Evolutionary conservation across 1,140 invertebrate species (phyloP).

Genomic region (Eumeta japonica): DNA sequence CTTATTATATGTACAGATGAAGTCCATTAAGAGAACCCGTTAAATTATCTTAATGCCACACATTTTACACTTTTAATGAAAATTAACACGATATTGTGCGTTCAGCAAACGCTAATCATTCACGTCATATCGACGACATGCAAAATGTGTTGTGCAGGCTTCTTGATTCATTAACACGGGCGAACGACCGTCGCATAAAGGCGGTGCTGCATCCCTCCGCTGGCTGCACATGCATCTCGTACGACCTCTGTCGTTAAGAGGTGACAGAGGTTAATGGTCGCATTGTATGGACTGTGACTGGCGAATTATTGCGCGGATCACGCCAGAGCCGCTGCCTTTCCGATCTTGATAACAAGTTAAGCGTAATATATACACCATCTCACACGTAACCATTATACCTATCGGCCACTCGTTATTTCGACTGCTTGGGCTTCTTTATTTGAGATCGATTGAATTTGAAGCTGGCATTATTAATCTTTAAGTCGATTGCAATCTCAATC

Average conservation of each 20-base stretch:
- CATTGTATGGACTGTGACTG: slow-evolving; percentile 33
- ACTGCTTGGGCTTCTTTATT: too few species aligned
- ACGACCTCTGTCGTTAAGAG: slow-evolving; percentile 45
- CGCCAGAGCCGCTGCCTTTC: too few species aligned
- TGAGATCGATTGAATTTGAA: too few species aligned
- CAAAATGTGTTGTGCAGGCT: slow-evolving; percentile 4
- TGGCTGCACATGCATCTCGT: slow-evolving; percentile 40
- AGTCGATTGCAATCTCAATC: too few species aligned
- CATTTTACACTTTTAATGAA: slow-evolving; percentile 45
- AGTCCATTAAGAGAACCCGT: too few species aligned
- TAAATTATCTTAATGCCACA: too few species aligned
- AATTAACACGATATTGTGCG: slow-evolving; percentile 49
- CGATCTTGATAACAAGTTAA: too few species aligned
- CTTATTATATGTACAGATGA: too few species aligned
- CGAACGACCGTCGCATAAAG: slow-evolving; percentile 43
- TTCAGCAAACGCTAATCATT: slow-evolving; percentile 36
- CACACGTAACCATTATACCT: too few species aligned
- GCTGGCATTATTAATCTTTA: too few species aligned
- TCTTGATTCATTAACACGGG: slow-evolving; percentile 51
- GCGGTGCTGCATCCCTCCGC: slow-evolving; percentile 35
- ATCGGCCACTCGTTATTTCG: too few species aligned
- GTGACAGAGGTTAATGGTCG: slow-evolving; percentile 41
- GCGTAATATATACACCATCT: too few species aligned
- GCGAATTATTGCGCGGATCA: slow-evolving; percentile 16
- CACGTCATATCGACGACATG: slow-evolving; percentile 48